Evolutionary conservation across 2,888 invertebrate species (phyloP).

Genomic region (Pristionchus fissidentatus): DNA sequence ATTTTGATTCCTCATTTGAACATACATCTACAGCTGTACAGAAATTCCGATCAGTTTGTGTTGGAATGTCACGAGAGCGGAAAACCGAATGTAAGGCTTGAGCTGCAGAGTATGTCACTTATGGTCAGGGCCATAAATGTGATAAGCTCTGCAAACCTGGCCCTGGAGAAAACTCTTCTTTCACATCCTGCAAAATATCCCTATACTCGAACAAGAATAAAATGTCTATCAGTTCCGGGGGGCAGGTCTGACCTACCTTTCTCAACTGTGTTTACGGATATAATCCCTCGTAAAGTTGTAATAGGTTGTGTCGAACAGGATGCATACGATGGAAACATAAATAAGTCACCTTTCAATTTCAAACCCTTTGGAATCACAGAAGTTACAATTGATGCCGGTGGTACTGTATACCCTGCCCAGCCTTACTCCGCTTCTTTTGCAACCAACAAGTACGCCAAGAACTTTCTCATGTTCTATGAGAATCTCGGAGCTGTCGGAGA

Average conservation of each 20-base stretch:
- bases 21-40: constrained; percentile 12
- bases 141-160: constrained; percentile 11
- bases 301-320: constrained; percentile 46
- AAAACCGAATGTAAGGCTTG: background rate
- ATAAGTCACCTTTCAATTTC: constrained; percentile 52
- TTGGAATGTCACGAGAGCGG: background rate
- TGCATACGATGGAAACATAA: constrained; percentile 48
- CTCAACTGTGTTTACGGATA: constrained; percentile 48
- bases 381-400: constrained; percentile 48
- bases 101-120: constrained; percentile 12
- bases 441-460: constrained; percentile 4
- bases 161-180: constrained; percentile 30
- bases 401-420: constrained; percentile 47
- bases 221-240: constrained; percentile 22
- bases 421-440: constrained; percentile 23
- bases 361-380: constrained; percentile 50
- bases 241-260: constrained; percentile 21
- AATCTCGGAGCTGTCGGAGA: constrained; percentile 17
- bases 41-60: constrained; percentile 28
- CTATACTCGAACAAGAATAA: constrained; percentile 16
- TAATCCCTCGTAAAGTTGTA: constrained; percentile 50
- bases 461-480: constrained; percentile 32
- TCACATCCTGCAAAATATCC: constrained; percentile 14
- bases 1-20: constrained; percentile 15
- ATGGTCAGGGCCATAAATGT: constrained; percentile 32